phyloP scores from a whole-genome alignment of 1,140 invertebrate genomes.

The Apis cerana region DNA sequence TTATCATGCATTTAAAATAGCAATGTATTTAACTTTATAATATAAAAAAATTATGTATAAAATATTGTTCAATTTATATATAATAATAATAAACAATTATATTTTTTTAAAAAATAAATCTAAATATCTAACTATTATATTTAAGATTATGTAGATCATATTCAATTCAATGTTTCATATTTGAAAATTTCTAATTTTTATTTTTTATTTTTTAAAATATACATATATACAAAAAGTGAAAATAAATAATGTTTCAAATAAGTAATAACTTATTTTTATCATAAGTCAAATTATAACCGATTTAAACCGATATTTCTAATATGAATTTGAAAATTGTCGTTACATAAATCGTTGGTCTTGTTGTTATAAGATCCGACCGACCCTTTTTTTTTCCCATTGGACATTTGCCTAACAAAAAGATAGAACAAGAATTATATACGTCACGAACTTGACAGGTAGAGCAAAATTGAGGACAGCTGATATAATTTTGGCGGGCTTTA shows the following conservation, averaged over 20 bases:
- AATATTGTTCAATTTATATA: neutral
- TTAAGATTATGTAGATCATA: neutral
- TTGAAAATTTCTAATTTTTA: neutral
- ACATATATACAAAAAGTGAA: no score
- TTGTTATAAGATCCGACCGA: slow-evolving; percentile 39
- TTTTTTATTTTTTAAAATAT: no score
- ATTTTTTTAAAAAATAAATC: neutral
- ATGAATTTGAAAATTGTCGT: slow-evolving; percentile 13
- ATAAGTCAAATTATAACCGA: no score
- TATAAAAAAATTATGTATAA: no score
- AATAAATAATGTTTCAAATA: no score
- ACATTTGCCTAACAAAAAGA: slow-evolving; percentile 57
- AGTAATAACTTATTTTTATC: no score
- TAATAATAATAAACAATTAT: neutral
- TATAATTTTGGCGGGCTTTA: slow-evolving; percentile 78
- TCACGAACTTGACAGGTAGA: slow-evolving; percentile 50
- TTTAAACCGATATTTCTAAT: neutral
- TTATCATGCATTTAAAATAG: no score
- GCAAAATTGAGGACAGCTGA: slow-evolving; percentile 78
- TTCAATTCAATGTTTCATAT: neutral
- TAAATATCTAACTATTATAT: neutral
- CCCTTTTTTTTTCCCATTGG: slow-evolving; percentile 42
- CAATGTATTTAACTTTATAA: neutral
- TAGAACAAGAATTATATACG: slow-evolving; percentile 53
- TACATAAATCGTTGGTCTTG: slow-evolving; percentile 54